These are phyloP conservation scores for Carassius auratus DNA, from an alignment of 2,113 vertebrate species.

Conservation along the genomic window DNA sequence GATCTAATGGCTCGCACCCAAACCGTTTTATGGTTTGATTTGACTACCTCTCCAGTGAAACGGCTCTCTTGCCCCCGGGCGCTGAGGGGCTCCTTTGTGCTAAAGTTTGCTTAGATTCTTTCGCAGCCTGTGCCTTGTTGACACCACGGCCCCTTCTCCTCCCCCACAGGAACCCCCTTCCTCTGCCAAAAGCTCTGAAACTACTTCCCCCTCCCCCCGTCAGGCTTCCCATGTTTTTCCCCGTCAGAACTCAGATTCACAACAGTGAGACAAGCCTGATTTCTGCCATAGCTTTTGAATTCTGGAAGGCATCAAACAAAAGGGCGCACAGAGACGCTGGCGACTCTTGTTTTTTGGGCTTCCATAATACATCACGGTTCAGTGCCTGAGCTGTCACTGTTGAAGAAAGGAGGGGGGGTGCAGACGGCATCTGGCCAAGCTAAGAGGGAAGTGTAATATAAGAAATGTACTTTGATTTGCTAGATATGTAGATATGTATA, in stretches of 20 bases:
- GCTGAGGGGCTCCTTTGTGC: slow-evolving; percentile 70
- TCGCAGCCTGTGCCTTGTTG: slow-evolving; percentile 69
- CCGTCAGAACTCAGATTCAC: slow-evolving; percentile 38
- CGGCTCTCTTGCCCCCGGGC: slow-evolving; percentile 57
- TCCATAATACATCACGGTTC: slow-evolving; percentile 69
- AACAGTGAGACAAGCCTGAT: slow-evolving; percentile 42
- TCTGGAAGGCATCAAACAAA: slow-evolving; percentile 57
- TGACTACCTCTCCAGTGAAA: slow-evolving; percentile 69
- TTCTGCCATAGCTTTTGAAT: slow-evolving; percentile 59
- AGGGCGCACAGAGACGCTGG: slow-evolving; percentile 54
- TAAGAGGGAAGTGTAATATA: background rate
- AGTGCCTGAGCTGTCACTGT: slow-evolving; percentile 54
- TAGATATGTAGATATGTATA: background rate
- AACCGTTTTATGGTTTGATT: slow-evolving; percentile 69
- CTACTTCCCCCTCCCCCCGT: slow-evolving; percentile 22
- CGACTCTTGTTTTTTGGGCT: slow-evolving; percentile 68
- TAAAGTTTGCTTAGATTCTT: slow-evolving; percentile 71
- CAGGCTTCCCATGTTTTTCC: slow-evolving; percentile 46
- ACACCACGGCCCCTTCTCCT: slow-evolving; percentile 63
- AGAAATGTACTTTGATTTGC: background rate
- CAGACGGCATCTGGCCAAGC: background rate
- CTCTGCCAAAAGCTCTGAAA: slow-evolving; percentile 43
- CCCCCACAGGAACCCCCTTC: slow-evolving; percentile 48
- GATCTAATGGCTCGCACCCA: slow-evolving; percentile 62
- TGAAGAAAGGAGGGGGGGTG: background rate